These are phyloP conservation scores for Leptothorax acervorum DNA, from an alignment of 2,888 invertebrate genomes.

Conservation along the genomic window DNA sequence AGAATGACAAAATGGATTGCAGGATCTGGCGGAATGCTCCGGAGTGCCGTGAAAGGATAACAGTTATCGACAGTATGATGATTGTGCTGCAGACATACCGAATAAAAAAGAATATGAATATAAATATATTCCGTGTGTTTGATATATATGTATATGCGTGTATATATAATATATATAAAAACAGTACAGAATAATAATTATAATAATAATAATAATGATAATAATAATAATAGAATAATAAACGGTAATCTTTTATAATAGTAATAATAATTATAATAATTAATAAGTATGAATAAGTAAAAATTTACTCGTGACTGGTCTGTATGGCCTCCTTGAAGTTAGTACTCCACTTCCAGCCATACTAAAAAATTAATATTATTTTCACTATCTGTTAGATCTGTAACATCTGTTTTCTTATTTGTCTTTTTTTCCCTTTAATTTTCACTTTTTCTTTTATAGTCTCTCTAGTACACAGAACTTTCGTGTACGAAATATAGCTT, in stretches of 20 bases:
- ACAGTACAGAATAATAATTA: constrained; percentile 78
- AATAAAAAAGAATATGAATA: constrained; percentile 78
- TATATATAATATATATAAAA: constrained; percentile 71
- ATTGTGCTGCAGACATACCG: constrained; percentile 82
- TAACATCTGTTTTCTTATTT: constrained; percentile 59
- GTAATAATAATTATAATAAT: constrained; percentile 77
- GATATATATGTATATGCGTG: constrained; percentile 63
- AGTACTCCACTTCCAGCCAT: constrained; percentile 98
- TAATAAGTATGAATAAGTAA: constrained; percentile 82
- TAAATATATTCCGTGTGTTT: constrained; percentile 68
- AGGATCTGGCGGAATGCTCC: constrained; percentile 79
- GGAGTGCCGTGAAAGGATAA: constrained; percentile 76
- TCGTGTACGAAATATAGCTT: constrained; percentile 45
- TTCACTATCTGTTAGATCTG: constrained; percentile 77
- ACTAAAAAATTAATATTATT: constrained; percentile 88
- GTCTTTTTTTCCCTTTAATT: constrained; percentile 39
- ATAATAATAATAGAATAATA: constrained; percentile 71
- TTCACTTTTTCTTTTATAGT: constrained; percentile 33
- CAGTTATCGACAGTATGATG: constrained; percentile 78
- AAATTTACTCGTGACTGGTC: constrained; percentile 93
- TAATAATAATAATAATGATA: constrained; percentile 55
- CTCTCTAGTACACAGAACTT: constrained; percentile 33
- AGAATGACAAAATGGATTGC: constrained; percentile 6
- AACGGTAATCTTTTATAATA: constrained; percentile 73
- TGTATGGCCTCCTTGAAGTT: constrained; percentile 98